Percentiles rank a stretch among this genome's conserved stretches.
Evolutionary conservation across 2,888 invertebrate genomes (phyloP).

Genomic region (Nysson spinosus): DNA sequence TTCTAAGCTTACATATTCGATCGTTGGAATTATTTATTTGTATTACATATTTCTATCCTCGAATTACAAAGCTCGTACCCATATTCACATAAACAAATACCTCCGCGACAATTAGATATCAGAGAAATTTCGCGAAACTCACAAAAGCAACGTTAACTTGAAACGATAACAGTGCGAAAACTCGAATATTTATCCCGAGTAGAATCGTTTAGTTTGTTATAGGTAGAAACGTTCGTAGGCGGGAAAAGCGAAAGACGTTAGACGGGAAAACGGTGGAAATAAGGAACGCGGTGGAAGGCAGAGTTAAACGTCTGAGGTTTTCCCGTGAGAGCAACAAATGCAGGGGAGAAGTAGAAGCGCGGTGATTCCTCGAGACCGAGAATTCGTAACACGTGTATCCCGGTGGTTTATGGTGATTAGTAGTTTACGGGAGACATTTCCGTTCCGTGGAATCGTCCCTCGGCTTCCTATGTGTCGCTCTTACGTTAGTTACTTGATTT

Average conservation of each 20-base stretch:
- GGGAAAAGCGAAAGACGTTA: slow-evolving; percentile 25
- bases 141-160: too few relatives aligned
- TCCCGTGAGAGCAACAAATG: slow-evolving; percentile 63
- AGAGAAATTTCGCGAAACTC: too few relatives aligned
- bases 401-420: slow-evolving; percentile 74
- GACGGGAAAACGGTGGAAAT: slow-evolving; percentile 13
- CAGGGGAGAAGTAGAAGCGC: slow-evolving; percentile 55
- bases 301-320: slow-evolving; percentile 63
- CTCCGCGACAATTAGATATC: too few relatives aligned
- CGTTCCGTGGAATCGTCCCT: slow-evolving; percentile 58
- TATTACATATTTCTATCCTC: too few relatives aligned
- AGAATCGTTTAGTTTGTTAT: too few relatives aligned
- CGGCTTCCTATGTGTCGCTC: slow-evolving; percentile 56
- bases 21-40: too few relatives aligned
- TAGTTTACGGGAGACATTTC: slow-evolving; percentile 73
- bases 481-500: slow-evolving; percentile 63
- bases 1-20: too few relatives aligned
- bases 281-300: slow-evolving; percentile 28
- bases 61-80: too few relatives aligned
- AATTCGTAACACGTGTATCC: slow-evolving; percentile 74
- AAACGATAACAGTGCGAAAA: too few relatives aligned
- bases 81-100: too few relatives aligned
- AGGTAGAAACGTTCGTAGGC: neutral
- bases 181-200: too few relatives aligned
- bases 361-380: slow-evolving; percentile 67